Evolutionary conservation across 2,888 invertebrate genomes (phyloP), one percentile per base, ranked within the genome.

Genomic region (Xestia rhomboidea): DNA sequence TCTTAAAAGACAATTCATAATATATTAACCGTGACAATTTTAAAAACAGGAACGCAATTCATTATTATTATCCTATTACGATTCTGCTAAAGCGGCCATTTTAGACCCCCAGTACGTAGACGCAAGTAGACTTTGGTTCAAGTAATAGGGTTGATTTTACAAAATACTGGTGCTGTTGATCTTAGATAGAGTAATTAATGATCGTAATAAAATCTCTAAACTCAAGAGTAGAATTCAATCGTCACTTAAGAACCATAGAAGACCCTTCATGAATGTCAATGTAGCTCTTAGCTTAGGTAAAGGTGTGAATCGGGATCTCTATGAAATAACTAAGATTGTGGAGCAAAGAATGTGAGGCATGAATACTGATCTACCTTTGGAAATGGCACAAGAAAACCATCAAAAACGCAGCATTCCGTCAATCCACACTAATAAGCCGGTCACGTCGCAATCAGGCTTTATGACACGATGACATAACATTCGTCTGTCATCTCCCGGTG

Each of bases 401-500:
- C 1, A 54, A 18, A 21, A 79, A n/a, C 34, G 7, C 3, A 34
- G 3, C 54, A 66, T 51, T 24, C 44, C n/a, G n/a, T 66, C 79
- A 46, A n/a, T 67, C 41, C 8, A 6, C 44, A 13, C 41, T 27
- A 49, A 64, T 57, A 44, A 75, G 27, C 21, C 34, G 63, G 41
- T 64, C 44, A 70, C 46, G 34, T 63, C 57, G 24, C 66, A 51
- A 38, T 13, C 44, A 10, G 18, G 21, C 49, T 24, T n/a, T 30
- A 41, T 60, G 73, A 54, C 54, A n/a, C 66, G 69, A 62, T 77
- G 75, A 73, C 64, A 63, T 73, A 71, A 79, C 66, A 79, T 57
- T 71, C 57, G 60, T 60, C 51, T 46, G n/a, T 54, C 44, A 63
- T 67, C 83, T 71, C 74, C 83, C 64, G 68, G 49, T 82, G 82